A percentile compares a stretch with the other conserved stretches of the same genome.
Evolutionary conservation across 2,113 vertebrate species (phyloP).

Genomic region (Panthera uncia): DNA sequence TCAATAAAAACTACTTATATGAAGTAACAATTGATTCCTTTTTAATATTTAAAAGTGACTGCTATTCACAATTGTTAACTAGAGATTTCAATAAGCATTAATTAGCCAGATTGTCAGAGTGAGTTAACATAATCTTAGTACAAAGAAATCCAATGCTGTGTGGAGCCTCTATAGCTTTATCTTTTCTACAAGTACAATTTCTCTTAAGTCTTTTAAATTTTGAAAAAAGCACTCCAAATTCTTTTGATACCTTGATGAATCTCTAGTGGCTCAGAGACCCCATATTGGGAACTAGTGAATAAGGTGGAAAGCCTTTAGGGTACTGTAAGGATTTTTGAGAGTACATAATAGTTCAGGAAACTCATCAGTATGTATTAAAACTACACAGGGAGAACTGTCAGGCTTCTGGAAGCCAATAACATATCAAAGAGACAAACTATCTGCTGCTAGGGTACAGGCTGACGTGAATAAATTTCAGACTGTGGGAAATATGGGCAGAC

Average conservation of each 20-base stretch:
- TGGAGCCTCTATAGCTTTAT: neutral
- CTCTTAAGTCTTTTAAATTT: constrained; percentile 12
- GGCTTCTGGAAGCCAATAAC: constrained; percentile 75
- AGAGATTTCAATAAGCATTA: neutral
- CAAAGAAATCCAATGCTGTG: neutral
- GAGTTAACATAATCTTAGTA: neutral
- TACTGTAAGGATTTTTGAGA: constrained; percentile 34
- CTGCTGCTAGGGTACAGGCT: constrained; percentile 72
- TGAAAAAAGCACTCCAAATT: neutral
- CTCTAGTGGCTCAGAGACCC: neutral
- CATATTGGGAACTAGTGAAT: neutral
- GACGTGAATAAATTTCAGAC: constrained; percentile 78
- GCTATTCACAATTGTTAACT: neutral
- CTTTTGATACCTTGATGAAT: neutral
- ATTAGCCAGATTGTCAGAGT: neutral
- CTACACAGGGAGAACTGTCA: constrained; percentile 73
- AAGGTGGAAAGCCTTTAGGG: constrained; percentile 20
- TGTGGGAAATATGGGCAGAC: constrained; percentile 78
- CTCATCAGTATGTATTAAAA: constrained; percentile 76
- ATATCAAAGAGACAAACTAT: constrained; percentile 80
- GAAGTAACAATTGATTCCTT: neutral
- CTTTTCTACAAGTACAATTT: neutral
- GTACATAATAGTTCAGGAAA: constrained; percentile 62
- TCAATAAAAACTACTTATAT: neutral
- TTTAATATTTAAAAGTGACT: constrained; percentile 7